Base-by-base conservation (phyloP, 2,888 invertebrate genomes). In the Zele albiditarsus region DNA sequence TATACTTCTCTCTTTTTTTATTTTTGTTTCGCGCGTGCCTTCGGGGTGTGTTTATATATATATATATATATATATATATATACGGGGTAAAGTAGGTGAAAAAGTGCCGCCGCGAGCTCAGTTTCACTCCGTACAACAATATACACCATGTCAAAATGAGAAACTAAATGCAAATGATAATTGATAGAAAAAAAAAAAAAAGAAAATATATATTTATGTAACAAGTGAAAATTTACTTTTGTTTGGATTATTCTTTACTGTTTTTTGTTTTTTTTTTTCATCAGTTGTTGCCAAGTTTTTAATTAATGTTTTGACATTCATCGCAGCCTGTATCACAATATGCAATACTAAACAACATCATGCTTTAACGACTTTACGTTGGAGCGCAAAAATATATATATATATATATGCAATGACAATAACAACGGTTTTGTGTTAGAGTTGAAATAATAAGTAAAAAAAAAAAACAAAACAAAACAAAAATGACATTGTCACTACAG, bases 1-100 rank as follows among this genome's bases (percentile, higher is more conserved):
- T 78, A 75, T 71, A 73, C 77, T 78, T 77, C 75, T 75, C 75
- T 78, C 74, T 75, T 77, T 8, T 33, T 33, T 46, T 46, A 46
- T 46, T 46, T 46, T 46, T 46, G 46, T 46, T 46, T n/a, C 46
- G n/a, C 46, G 46, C 46, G 46, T 46, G 46, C 46, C 46, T 46
- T 46, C 46, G 16, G 46, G 46, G n/a, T 46, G 46, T 46, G 46
- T 46, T 46, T 46, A n/a, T 46, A 46, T 46, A 46, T 33, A 33
- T 33, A 33, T 33, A 33, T 33, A 33, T 33, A 33, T 33, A 33
- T 33, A 33, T 33, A 33, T 33, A 33, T 46, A 46, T 46, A 42
- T 42, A 8, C 2, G 46, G 16, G 16, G 3, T n/a, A 46, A 46
- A 46, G 46, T 46, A 46, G 46, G 46, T 46, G 46, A 46, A 46